These are phyloP conservation scores for Diadegma fenestrale DNA, from an alignment of 2,888 invertebrate genomes.

Conservation along the genomic window DNA sequence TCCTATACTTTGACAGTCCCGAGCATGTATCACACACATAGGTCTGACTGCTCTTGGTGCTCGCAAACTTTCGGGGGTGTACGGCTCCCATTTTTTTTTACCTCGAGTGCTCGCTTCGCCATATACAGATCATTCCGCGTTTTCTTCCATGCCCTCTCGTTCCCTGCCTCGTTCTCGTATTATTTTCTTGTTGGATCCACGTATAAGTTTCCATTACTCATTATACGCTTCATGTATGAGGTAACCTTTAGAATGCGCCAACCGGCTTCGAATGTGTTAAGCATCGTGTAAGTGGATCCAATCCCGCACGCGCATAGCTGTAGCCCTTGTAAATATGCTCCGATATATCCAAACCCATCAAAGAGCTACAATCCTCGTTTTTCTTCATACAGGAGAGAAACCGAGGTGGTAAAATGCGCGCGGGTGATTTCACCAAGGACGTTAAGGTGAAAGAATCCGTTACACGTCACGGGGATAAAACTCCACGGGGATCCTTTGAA, in stretches of 20 bases:
- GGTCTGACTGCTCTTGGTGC: conserved; percentile 6
- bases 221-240: conserved; percentile 6
- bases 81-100: conserved; percentile 72
- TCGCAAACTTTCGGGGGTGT: conserved; percentile 71
- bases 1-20: conserved; percentile 44
- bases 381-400: conserved; percentile 25
- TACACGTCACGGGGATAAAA: conserved; percentile 58
- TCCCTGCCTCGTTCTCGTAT: conserved; percentile 54
- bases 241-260: conserved; percentile 18
- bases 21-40: background rate
- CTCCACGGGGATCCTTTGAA: conserved; percentile 63
- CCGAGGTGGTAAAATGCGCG: conserved; percentile 53
- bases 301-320: conserved; percentile 38
- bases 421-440: conserved; percentile 57
- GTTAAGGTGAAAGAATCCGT: conserved; percentile 61
- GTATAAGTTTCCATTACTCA: conserved; percentile 11
- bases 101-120: conserved; percentile 67
- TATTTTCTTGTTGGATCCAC: conserved; percentile 16
- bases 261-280: conserved; percentile 22
- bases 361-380: conserved; percentile 40
- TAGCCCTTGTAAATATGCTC: background rate
- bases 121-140: conserved; percentile 20
- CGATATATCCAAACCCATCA: conserved; percentile 42
- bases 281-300: conserved; percentile 31
- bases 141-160: conserved; percentile 59